phyloP scores from a whole-genome alignment of 2,888 invertebrate species.

The Diaphora mendica region DNA sequence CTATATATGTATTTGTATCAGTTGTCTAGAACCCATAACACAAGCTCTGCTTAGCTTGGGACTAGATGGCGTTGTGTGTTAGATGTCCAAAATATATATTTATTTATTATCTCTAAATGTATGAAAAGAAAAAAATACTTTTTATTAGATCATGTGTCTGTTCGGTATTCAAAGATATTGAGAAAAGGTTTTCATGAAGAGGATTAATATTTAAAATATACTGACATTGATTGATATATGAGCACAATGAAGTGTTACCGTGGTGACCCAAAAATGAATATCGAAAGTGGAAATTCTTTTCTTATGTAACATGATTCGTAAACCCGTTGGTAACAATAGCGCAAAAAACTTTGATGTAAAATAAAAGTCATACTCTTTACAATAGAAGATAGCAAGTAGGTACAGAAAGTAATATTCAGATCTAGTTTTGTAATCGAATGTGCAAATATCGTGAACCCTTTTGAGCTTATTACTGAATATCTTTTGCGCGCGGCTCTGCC shows the following conservation, averaged over 20 bases:
- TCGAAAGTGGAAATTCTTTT: background rate
- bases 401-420: background rate
- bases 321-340: background rate
- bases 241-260: background rate
- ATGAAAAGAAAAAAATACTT: background rate
- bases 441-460: background rate
- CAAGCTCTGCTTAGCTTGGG: too few relatives aligned
- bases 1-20: too few relatives aligned
- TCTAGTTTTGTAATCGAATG: background rate
- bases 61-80: too few relatives aligned
- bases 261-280: background rate
- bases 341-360: background rate
- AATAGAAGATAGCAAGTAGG: background rate
- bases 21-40: too few relatives aligned
- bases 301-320: background rate
- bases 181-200: background rate
- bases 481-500: too few relatives aligned
- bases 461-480: background rate
- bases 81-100: too few relatives aligned
- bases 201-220: constrained; percentile 2
- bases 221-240: background rate
- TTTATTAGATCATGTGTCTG: constrained; percentile 7
- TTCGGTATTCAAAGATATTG: background rate
- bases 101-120: background rate
- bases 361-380: background rate